A percentile compares a stretch with the other conserved stretches of the same genome.
Evolutionary conservation across 1,140 invertebrate species (phyloP).

Genomic region (Anastatus disparis): DNA sequence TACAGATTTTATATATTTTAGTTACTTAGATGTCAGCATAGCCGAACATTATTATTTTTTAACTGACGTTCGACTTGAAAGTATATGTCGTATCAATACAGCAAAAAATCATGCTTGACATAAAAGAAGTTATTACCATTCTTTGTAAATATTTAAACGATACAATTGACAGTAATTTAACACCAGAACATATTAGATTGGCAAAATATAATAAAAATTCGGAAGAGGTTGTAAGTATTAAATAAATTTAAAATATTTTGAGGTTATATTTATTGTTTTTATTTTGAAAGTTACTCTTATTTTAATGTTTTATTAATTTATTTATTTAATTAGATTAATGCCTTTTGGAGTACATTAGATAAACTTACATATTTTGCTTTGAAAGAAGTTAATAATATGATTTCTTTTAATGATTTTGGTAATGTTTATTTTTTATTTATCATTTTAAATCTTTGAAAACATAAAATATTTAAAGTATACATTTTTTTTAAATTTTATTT

Average conservation of each 20-base stretch:
- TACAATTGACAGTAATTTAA: constrained; percentile 41
- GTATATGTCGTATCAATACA: no score
- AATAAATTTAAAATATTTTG: neutral
- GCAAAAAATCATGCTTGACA: constrained; percentile 48
- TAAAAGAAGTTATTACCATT: constrained; percentile 46
- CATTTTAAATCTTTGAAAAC: no score
- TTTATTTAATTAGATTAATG: constrained; percentile 23
- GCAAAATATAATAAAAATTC: constrained; percentile 47
- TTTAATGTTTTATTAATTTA: neutral
- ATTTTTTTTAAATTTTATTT: constrained; percentile 11
- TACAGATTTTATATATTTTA: no score
- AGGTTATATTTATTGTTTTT: constrained; percentile 42
- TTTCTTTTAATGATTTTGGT: constrained; percentile 51
- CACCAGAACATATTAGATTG: constrained; percentile 52
- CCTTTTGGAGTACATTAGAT: constrained; percentile 43
- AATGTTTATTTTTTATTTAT: constrained; percentile 25
- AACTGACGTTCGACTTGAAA: no score
- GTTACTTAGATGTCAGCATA: no score
- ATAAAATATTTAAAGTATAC: neutral
- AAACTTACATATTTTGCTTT: constrained; percentile 46
- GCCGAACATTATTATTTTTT: no score
- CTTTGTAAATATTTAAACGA: constrained; percentile 51
- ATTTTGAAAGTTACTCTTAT: constrained; percentile 16
- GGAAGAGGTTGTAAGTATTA: constrained; percentile 47
- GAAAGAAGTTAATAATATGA: constrained; percentile 39